Evolutionary conservation across 1,140 invertebrate genomes (phyloP), one percentile per base, ranked within the genome.

Genomic region (Globodera rostochiensis): DNA sequence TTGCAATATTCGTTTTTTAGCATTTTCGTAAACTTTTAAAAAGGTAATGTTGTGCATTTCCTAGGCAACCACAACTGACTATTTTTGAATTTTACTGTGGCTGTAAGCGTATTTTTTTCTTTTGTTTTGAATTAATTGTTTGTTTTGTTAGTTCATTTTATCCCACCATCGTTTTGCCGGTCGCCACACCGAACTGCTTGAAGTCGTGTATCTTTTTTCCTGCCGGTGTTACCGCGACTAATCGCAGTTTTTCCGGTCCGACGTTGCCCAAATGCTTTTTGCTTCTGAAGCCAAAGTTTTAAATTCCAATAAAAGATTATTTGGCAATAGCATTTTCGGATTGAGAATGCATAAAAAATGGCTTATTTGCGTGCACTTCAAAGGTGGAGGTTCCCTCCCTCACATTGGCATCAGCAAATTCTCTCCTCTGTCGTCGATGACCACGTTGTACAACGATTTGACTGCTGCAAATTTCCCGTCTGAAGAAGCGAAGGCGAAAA

Each of bases 401-500:
- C 6, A 76, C 74, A 76, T 76, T 8, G 74, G 6, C 3, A 47
- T 45, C 47, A 76, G 46, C 46, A 47, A 36, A 53, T 76, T 15
- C 46, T 76, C 74, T 8, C 74, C 74, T 53, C 19, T 76, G 0
- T 46, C 46, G 13, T 19, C 49, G 15, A n/a, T 50, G 25, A 45
- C 11, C 66, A 80, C 53, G 64, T 64, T 70, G 13, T 64, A 80
- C 21, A 80, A n/a, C 49, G 21, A 64, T 53, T 47, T 64, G 15
- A 73, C 79, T 57, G 79, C 57, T 57, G 74, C 53, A 46, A 73
- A 47, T 21, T 64, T 45, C 6, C 53, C 79, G 21, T 73, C 79
- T n/a, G 13, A n/a, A 8, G 79, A 80, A 53, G 75, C 67, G 25
- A 80, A 80, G 21, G 71, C 67, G 73, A 80, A 50, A 25, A 74